Evolutionary conservation across 2,113 vertebrate species (phyloP), one percentile per base, ranked within the genome.

Genomic region (Smithornis capensis): DNA sequence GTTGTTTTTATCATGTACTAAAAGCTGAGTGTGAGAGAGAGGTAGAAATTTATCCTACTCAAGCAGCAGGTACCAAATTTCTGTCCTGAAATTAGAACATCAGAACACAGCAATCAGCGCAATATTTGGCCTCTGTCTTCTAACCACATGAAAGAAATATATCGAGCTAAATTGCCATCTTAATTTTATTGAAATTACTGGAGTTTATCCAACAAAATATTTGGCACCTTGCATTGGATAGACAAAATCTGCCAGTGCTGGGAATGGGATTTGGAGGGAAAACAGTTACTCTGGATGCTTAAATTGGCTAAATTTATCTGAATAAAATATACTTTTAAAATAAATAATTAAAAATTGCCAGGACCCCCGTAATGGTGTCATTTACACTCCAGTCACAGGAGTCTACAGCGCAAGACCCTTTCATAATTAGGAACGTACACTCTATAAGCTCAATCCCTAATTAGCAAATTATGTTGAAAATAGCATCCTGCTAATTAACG

Each of bases 401-500:
- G 98, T 98, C 97, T 97, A 97, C 98, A 98, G 97, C 97, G 81
- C 98, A 98, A 98, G 97, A 98, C 98, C 98, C 98, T 98, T 97
- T 98, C 97, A 98, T 99, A 99, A 99, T 99, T 98, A 99, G 98
- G 98, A 98, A 98, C 91, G 98, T 99, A 98, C 98, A 98, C 98
- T 97, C 98, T 97, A 98, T 97, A 98, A 97, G 98, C 98, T 98
- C 97, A 97, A 98, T 98, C 98, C 98, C 99, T 99, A 99, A 99
- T 99, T 99, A 99, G 99, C 98, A 99, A 99, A 99, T 99, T 99
- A 99, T 98, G 98, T 98, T 98, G 98, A 99, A 99, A 99, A 99
- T 99, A 99, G 99, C 98, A 99, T 99, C 98, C 98, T 98, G 98
- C 98, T 99, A 99, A 99, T 99, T 99, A 99, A 99, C 98, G 86